Evolutionary conservation across 2,113 vertebrate genomes (phyloP).

Genomic region (Dromaius novaehollandiae): DNA sequence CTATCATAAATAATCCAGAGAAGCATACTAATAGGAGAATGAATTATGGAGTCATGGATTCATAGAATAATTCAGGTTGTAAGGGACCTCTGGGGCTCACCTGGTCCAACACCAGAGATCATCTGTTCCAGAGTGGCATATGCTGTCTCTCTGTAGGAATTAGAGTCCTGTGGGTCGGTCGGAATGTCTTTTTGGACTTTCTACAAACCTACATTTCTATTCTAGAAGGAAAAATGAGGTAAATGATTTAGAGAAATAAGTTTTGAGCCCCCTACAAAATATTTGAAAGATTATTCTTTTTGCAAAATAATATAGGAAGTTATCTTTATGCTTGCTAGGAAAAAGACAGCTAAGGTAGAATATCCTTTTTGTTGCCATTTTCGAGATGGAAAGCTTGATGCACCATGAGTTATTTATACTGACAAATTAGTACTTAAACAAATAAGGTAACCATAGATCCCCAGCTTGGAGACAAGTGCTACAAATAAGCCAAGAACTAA

Average conservation of each 20-base stretch:
- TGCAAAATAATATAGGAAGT: not conserved
- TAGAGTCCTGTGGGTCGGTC: not conserved
- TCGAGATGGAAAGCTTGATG: not conserved
- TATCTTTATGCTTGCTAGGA: not conserved
- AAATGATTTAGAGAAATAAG: not conserved
- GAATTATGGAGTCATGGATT: not conserved
- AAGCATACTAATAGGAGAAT: not conserved
- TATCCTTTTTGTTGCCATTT: not conserved
- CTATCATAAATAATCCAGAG: not conserved
- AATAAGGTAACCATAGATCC: conserved; percentile 9
- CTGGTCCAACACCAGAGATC: not conserved
- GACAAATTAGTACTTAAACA: not conserved
- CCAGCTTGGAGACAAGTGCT: not conserved
- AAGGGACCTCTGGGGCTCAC: not conserved
- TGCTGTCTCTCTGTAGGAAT: not conserved
- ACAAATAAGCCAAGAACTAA: conserved; percentile 9
- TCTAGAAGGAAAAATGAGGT: not conserved
- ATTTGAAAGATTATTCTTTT: not conserved
- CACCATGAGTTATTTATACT: not conserved
- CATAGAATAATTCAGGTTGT: not conserved
- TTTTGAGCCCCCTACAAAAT: not conserved
- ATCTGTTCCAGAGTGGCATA: not conserved
- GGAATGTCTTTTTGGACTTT: not conserved
- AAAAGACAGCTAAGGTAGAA: not conserved
- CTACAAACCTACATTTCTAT: not conserved